Evolutionary conservation across 2,113 vertebrate genomes (phyloP).

Genomic region (Spermophilus dauricus): DNA sequence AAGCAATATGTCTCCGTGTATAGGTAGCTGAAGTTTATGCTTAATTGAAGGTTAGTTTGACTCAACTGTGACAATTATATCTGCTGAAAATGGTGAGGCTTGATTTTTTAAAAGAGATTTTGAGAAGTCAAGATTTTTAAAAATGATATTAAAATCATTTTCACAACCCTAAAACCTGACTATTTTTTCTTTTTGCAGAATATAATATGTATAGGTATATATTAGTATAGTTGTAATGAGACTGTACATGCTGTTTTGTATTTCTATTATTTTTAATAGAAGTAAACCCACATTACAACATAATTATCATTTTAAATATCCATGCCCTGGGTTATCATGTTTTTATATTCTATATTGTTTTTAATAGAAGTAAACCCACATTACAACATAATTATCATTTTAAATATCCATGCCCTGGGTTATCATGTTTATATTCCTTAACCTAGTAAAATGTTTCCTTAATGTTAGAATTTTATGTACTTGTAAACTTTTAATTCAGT

Average conservation of each 20-base stretch:
- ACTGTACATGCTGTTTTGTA: background rate
- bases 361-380: background rate
- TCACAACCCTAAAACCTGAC: background rate
- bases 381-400: background rate
- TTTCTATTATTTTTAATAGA: background rate
- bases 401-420: background rate
- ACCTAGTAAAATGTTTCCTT: conserved; percentile 46
- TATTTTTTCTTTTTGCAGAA: conserved; percentile 35
- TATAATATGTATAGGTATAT: background rate
- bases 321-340: background rate
- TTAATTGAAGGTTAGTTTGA: background rate
- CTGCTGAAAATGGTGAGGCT: background rate
- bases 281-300: background rate
- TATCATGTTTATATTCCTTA: background rate
- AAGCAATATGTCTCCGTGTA: background rate
- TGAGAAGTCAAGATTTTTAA: background rate
- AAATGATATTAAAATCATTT: conserved; percentile 60
- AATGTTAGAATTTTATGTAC: conserved; percentile 38
- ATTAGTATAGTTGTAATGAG: background rate
- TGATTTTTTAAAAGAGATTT: conserved; percentile 27
- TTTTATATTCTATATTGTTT: background rate
- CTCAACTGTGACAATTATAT: conserved; percentile 5
- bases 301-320: conserved; percentile 33
- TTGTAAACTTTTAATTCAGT: conserved; percentile 15
- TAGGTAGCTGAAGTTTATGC: background rate